phyloP scores from a whole-genome alignment of 2,797 vertebrate genomes.

The Malacoraja senta region DNA sequence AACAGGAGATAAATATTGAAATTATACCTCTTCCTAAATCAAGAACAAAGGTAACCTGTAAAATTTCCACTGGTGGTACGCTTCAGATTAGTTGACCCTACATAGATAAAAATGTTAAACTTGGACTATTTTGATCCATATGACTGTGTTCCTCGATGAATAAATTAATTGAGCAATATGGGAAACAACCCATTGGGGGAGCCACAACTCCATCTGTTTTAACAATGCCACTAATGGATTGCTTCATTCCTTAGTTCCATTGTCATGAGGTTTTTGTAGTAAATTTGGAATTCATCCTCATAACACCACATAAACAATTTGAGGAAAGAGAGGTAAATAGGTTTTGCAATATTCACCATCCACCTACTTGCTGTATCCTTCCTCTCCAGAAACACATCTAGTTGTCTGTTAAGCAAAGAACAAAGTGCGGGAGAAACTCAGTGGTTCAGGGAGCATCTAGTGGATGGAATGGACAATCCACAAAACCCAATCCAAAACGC shows the following conservation, averaged over 20 bases:
- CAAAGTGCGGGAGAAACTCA: too few species aligned
- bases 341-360: not conserved
- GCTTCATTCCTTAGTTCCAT: not conserved
- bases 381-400: not conserved
- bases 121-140: not conserved
- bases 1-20: not conserved
- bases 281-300: not conserved
- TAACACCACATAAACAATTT: not conserved
- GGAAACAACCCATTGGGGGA: not conserved
- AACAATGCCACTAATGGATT: not conserved
- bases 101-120: not conserved
- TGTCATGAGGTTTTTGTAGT: not conserved
- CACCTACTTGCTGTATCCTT: not conserved
- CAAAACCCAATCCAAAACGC: too few species aligned
- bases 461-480: too few species aligned
- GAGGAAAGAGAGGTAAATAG: not conserved
- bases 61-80: not conserved
- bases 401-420: not conserved
- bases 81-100: not conserved
- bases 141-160: not conserved
- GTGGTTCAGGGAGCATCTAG: too few species aligned
- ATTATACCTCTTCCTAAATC: not conserved
- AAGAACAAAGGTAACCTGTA: not conserved
- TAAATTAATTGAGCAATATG: slow-evolving; percentile 8
- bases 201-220: slow-evolving; percentile 24